Conservation (phyloP, 1,140 invertebrate species). For the Drosophila takahashii region DNA sequence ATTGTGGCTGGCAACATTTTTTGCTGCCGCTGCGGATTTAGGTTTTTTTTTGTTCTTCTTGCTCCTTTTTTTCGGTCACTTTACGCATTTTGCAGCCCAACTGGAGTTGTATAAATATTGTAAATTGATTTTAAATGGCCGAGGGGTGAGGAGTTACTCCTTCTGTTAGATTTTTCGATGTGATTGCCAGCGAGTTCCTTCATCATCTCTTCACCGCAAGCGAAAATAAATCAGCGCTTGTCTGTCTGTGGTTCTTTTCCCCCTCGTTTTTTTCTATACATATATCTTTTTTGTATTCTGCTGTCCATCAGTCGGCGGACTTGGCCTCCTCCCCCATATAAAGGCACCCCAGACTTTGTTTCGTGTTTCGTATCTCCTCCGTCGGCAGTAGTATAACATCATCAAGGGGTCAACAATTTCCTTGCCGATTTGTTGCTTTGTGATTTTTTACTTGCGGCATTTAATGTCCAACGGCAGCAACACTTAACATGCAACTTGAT, state of each 20-base stretch:
- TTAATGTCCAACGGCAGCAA: slow-evolving; percentile 71
- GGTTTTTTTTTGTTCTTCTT: slow-evolving; percentile 6
- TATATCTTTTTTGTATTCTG: slow-evolving; percentile 31
- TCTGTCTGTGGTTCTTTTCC: slow-evolving; percentile 45
- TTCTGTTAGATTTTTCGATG: slow-evolving; percentile 61
- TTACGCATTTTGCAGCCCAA: slow-evolving; percentile 48
- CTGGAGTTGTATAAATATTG: slow-evolving; percentile 56
- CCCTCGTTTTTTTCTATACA: slow-evolving; percentile 16
- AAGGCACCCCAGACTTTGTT: slow-evolving; percentile 27
- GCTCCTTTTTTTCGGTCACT: slow-evolving; percentile 18
- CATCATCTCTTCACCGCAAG: slow-evolving; percentile 72
- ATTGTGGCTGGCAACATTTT: slow-evolving; percentile 56
- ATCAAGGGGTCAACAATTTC: slow-evolving; percentile 67
- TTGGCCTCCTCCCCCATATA: slow-evolving; percentile 9
- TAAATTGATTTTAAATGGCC: slow-evolving; percentile 67
- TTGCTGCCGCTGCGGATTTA: slow-evolving; percentile 28
- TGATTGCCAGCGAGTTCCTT: slow-evolving; percentile 65
- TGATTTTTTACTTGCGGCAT: slow-evolving; percentile 58
- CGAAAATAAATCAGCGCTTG: slow-evolving; percentile 80
- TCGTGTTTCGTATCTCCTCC: slow-evolving; percentile 58
- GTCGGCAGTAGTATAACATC: slow-evolving; percentile 45
- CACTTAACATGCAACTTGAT: slow-evolving; percentile 80
- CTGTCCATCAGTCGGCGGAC: slow-evolving; percentile 56
- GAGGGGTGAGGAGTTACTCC: background rate
- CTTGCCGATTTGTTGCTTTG: slow-evolving; percentile 25